These are phyloP conservation scores for Lordiphosa stackelbergi DNA, from an alignment of 1,140 invertebrate genomes.

Conservation along the genomic window DNA sequence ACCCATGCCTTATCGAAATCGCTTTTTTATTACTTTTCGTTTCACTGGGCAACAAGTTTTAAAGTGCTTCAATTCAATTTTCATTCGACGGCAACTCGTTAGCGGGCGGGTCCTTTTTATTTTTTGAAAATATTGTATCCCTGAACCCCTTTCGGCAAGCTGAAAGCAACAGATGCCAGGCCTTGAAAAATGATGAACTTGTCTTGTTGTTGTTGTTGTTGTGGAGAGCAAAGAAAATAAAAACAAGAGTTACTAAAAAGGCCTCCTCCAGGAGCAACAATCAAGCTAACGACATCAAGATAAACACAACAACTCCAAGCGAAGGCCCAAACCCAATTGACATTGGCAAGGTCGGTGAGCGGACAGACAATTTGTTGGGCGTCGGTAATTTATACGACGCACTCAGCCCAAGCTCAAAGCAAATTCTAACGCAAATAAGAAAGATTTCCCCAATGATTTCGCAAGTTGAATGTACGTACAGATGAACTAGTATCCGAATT, in stretches of 20 bases:
- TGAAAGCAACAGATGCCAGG: slow-evolving; percentile 49
- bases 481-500: too few species aligned
- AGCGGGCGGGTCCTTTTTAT: slow-evolving; percentile 10
- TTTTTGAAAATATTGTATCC: slow-evolving; percentile 1
- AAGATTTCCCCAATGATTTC: slow-evolving; percentile 8
- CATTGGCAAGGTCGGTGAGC: slow-evolving; percentile 52
- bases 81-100: slow-evolving; percentile 6
- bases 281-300: slow-evolving; percentile 58
- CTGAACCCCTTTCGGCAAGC: slow-evolving; percentile 28
- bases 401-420: slow-evolving; percentile 18
- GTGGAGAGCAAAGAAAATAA: slow-evolving; percentile 39
- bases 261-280: slow-evolving; percentile 31
- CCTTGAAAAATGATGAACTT: slow-evolving; percentile 26
- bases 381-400: slow-evolving; percentile 52
- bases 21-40: slow-evolving; percentile 31
- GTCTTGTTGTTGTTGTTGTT: slow-evolving; percentile 44
- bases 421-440: slow-evolving; percentile 57
- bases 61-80: slow-evolving; percentile 44
- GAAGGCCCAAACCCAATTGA: slow-evolving; percentile 47
- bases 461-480: slow-evolving; percentile 27
- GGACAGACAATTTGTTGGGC: slow-evolving; percentile 30
- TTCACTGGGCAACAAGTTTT: slow-evolving; percentile 40
- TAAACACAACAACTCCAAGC: slow-evolving; percentile 42
- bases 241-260: slow-evolving; percentile 55
- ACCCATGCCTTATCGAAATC: slow-evolving; percentile 19